Evolutionary conservation across 1,140 invertebrate species (phyloP), one percentile per base, ranked within the genome.

Genomic region (Orius laevigatus): DNA sequence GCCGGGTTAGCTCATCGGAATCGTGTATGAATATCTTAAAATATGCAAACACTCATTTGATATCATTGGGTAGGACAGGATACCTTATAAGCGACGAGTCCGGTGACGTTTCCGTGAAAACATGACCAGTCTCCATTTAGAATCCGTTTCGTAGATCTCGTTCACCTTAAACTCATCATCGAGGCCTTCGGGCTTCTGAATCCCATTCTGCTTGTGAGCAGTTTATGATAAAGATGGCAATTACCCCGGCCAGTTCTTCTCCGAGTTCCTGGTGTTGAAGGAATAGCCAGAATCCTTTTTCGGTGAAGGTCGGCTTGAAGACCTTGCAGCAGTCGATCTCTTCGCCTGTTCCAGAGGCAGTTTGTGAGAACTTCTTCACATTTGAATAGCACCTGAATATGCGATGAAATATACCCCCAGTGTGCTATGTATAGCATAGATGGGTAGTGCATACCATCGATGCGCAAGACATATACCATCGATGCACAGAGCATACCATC

Each of bases 281-380:
- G 70, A 69, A 51, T 77, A 79, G 57, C 79, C n/a, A 80, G 56
- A 76, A 76, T 6, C 79, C 79, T 59, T 72, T 71, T 61, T 81
- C 79, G 4, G 78, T 79, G 53, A 78, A 75, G 12, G 78, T 66
- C 3, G 75, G 73, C 34, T 69, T 63, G 33, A 81, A 72, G 35
- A 72, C 60, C 14, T 66, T 64, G 48, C 73, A 76, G 52, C 75
- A 78, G 48, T 72, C 66, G 47, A 73, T 70, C 0, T 66, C 61
- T 49, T 74, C 69, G 16, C 70, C 70, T 53, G n/a, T 77, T 77
- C 61, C 73, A 80, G 54, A 69, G 66, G 56, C 78, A 81, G 15
- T 67, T 64, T 16, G 62, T 62, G 16, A 76, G 66, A 12, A 73
- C 53, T 16, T 69, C 63, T 51, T 75, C 68, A 53, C 74, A 76